A percentile compares a stretch with the other conserved stretches of the same genome.
phyloP scores from a whole-genome alignment of 1,140 invertebrate species.

The Zophobas morio region DNA sequence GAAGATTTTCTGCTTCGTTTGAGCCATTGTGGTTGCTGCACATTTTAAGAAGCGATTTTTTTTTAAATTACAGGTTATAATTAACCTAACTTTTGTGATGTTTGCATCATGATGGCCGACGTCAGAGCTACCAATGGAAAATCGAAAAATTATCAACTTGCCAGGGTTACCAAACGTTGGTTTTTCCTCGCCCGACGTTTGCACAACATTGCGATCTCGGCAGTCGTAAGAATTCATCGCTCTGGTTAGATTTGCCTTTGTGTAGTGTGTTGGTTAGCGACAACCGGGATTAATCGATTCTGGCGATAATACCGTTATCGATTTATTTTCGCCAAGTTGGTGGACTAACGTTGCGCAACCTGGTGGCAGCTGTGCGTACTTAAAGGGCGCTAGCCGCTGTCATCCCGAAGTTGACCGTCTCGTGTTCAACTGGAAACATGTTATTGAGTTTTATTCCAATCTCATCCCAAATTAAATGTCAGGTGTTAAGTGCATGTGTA shows the following conservation, averaged over 20 bases:
- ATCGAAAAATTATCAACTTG: too few relatives aligned
- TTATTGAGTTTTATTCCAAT: conserved; percentile 65
- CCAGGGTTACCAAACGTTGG: not conserved
- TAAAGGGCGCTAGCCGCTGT: conserved; percentile 30
- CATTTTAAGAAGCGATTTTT: conserved; percentile 28
- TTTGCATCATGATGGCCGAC: not conserved
- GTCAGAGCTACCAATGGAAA: too few relatives aligned
- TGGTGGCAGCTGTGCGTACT: conserved; percentile 4
- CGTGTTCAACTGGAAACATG: conserved; percentile 64
- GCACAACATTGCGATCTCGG: too few relatives aligned
- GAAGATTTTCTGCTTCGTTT: conserved; percentile 40
- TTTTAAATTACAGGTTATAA: conserved; percentile 8
- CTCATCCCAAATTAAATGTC: conserved; percentile 66
- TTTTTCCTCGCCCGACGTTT: not conserved
- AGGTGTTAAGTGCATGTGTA: conserved; percentile 62
- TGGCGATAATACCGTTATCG: conserved; percentile 7
- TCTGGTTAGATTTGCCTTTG: too few relatives aligned
- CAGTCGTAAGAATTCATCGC: too few relatives aligned
- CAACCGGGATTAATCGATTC: not conserved
- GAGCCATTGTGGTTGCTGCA: conserved; percentile 1
- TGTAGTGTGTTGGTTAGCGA: too few relatives aligned
- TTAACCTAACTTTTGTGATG: not conserved
- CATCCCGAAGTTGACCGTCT: conserved; percentile 42
- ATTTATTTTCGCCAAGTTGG: conserved; percentile 7
- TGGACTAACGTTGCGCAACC: conserved; percentile 12